These are phyloP conservation scores for Tinamus guttatus DNA, from an alignment of 2,113 vertebrate genomes.

Conservation along the genomic window DNA sequence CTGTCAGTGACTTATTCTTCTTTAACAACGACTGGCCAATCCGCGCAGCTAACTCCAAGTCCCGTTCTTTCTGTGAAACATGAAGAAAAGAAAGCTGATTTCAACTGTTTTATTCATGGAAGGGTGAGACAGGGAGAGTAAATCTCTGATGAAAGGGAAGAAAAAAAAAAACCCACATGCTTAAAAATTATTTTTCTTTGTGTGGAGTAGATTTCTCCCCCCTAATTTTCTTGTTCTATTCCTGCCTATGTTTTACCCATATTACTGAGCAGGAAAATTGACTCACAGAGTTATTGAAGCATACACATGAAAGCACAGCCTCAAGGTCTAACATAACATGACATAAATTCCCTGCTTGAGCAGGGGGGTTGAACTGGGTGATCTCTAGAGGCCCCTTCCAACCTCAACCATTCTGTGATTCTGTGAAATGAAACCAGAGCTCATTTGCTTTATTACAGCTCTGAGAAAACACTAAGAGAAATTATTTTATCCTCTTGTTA, in stretches of 20 bases:
- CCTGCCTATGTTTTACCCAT: not conserved
- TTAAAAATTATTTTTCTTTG: not conserved
- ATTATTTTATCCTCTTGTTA: not conserved
- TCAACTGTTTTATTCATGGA: not conserved
- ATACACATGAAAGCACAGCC: not conserved
- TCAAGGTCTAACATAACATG: not conserved
- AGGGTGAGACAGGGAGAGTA: not conserved
- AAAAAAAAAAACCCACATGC: not conserved
- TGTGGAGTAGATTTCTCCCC: fast-evolving
- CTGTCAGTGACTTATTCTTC: constrained; percentile 96
- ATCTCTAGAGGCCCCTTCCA: not conserved
- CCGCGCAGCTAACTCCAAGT: constrained; percentile 95
- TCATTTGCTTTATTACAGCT: not conserved
- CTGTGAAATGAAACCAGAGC: not conserved
- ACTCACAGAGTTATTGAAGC: not conserved
- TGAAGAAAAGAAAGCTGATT: constrained; percentile 6
- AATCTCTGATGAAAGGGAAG: not conserved
- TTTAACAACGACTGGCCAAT: constrained; percentile 97
- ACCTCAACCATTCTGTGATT: not conserved
- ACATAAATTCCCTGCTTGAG: not conserved
- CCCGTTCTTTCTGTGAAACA: constrained; percentile 93
- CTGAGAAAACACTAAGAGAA: not conserved
- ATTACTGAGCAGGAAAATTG: not conserved
- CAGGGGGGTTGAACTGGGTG: not conserved
- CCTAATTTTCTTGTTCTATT: not conserved